Evolutionary conservation across 2,797 vertebrate species (phyloP).

Genomic region (Acridotheres tristis): DNA sequence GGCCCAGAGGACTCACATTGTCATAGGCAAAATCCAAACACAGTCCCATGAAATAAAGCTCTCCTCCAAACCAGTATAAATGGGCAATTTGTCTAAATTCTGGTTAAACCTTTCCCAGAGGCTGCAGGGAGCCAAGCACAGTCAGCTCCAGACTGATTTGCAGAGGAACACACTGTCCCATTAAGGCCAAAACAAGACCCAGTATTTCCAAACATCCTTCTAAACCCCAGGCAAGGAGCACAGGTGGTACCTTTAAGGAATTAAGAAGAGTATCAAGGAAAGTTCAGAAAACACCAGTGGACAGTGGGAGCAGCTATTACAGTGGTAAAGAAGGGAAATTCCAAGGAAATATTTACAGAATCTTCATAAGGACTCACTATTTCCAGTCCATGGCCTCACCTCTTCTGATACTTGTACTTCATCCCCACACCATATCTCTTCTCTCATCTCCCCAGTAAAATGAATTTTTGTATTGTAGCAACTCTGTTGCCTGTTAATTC

Average conservation of each 20-base stretch:
- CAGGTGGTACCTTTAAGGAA: neutral
- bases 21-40: neutral
- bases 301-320: neutral
- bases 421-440: neutral
- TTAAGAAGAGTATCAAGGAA: neutral
- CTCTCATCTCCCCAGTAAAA: neutral
- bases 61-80: neutral
- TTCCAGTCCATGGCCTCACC: neutral
- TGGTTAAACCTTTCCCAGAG: neutral
- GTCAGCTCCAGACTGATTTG: neutral
- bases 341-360: neutral
- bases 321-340: neutral
- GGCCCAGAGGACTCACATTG: neutral
- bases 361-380: neutral
- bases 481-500: neutral
- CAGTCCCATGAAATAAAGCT: neutral
- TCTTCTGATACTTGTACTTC: neutral
- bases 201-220: neutral
- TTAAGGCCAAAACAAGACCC: neutral
- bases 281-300: neutral
- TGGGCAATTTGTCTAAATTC: neutral
- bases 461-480: neutral
- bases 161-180: neutral
- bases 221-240: neutral
- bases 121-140: neutral